These are phyloP conservation scores for Phrynocephalus vlangalii DNA, from an alignment of 2,797 vertebrate species.

Conservation along the genomic window DNA sequence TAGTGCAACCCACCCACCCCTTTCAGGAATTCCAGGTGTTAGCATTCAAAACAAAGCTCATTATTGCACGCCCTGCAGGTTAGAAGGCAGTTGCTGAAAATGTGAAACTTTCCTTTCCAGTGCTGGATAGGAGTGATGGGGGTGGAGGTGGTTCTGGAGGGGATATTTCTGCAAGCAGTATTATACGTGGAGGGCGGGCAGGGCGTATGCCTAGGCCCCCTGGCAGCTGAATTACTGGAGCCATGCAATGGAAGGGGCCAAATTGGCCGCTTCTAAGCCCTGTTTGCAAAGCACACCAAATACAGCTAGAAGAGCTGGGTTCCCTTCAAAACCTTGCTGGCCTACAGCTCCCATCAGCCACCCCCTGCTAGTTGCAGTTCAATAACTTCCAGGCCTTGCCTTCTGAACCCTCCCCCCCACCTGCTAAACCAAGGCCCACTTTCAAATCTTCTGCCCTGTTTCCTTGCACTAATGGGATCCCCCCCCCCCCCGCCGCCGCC, in stretches of 20 bases:
- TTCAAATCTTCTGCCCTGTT: neutral
- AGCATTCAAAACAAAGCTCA: neutral
- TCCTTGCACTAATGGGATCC: neutral
- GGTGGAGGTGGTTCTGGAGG: neutral
- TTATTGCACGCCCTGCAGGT: neutral
- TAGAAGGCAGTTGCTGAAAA: neutral
- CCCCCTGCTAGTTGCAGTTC: too few species aligned
- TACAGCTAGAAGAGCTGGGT: too few species aligned
- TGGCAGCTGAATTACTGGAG: neutral
- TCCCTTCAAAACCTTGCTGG: too few species aligned
- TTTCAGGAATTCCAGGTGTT: neutral
- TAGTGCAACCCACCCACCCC: neutral
- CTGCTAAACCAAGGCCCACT: too few species aligned
- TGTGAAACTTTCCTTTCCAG: neutral
- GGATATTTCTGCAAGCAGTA: neutral
- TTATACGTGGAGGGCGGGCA: accelerated
- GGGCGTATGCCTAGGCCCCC: neutral
- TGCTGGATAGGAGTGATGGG: too few species aligned
- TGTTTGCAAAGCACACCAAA: too few species aligned
- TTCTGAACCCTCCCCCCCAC: neutral
- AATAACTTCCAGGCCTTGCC: neutral
- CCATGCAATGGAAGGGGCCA: neutral
- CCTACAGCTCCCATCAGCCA: too few species aligned
- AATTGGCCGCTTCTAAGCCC: too few species aligned
- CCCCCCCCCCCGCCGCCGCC: too few species aligned